These are phyloP conservation scores for Plumapathes pennacea DNA, from an alignment of 92 coral and sea anemone genomes.

Conservation along the genomic window DNA sequence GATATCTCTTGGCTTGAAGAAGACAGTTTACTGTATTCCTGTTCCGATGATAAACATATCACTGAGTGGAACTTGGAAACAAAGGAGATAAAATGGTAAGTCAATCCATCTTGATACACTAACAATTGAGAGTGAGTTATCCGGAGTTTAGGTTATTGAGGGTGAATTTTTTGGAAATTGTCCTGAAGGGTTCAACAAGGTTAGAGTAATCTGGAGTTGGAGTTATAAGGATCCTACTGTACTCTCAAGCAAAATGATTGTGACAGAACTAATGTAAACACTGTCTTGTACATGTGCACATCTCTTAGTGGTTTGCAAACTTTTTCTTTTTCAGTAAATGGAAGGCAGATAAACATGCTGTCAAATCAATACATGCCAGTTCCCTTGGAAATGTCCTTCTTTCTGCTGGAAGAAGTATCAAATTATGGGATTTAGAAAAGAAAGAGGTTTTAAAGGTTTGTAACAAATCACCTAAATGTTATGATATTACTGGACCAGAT, in stretches of 20 bases:
- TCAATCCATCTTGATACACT: too few relatives aligned
- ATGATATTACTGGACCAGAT: too few relatives aligned
- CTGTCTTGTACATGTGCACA: too few relatives aligned
- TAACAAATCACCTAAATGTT: too few relatives aligned
- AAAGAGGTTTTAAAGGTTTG: conserved; percentile 80
- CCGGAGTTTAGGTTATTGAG: too few relatives aligned
- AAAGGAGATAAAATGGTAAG: conserved; percentile 77
- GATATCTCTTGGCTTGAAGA: conserved; percentile 80
- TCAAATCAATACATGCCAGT: conserved; percentile 72
- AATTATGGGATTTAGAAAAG: conserved; percentile 92
- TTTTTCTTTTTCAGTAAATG: conserved; percentile 64
- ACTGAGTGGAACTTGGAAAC: conserved; percentile 82
- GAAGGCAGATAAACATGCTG: conserved; percentile 92
- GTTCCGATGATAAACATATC: conserved; percentile 89
- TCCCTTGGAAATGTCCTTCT: conserved; percentile 74
- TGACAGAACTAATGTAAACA: too few relatives aligned
- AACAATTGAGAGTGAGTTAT: too few relatives aligned
- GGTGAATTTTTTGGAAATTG: too few relatives aligned
- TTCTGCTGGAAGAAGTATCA: conserved; percentile 96
- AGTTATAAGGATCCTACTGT: too few relatives aligned
- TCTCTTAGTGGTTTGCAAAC: not conserved
- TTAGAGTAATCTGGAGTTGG: not conserved
- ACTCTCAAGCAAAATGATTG: too few relatives aligned
- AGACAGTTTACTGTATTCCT: conserved; percentile 76
- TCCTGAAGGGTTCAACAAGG: not conserved